Conservation (phyloP, 1,140 invertebrate genomes). For the Drosophila bifasciata region DNA sequence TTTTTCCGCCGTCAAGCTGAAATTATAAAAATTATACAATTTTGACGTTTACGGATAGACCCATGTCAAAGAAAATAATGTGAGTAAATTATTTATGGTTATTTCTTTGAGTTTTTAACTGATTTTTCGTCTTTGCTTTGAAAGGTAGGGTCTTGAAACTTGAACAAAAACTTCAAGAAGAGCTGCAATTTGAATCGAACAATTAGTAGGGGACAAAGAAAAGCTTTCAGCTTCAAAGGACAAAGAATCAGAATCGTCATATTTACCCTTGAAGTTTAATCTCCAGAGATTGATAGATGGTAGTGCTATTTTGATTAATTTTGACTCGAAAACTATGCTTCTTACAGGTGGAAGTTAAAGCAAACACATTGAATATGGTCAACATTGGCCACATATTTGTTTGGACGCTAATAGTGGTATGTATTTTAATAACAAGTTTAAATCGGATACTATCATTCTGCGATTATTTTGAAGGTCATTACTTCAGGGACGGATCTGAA, state of each 20-base stretch:
- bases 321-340: slow-evolving; percentile 3
- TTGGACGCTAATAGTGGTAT: slow-evolving; percentile 71
- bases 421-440: neutral
- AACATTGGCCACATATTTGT: slow-evolving; percentile 67
- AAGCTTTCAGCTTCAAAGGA: too few species aligned
- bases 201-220: too few species aligned
- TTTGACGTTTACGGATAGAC: too few species aligned
- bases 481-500: slow-evolving; percentile 46
- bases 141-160: too few species aligned
- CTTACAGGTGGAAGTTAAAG: slow-evolving; percentile 45
- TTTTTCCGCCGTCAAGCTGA: neutral
- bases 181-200: too few species aligned
- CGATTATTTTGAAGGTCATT: slow-evolving; percentile 56
- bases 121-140: slow-evolving; percentile 1
- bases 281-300: too few species aligned
- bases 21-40: neutral
- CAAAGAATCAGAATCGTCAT: too few species aligned
- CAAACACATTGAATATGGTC: slow-evolving; percentile 54
- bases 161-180: too few species aligned
- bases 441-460: too few species aligned
- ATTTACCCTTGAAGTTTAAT: too few species aligned
- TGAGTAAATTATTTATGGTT: neutral
- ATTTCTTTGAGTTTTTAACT: neutral
- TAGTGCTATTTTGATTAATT: slow-evolving; percentile 5
- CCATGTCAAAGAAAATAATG: neutral